phyloP scores from a whole-genome alignment of 2,888 invertebrate species.

The Hymenopus coronatus region DNA sequence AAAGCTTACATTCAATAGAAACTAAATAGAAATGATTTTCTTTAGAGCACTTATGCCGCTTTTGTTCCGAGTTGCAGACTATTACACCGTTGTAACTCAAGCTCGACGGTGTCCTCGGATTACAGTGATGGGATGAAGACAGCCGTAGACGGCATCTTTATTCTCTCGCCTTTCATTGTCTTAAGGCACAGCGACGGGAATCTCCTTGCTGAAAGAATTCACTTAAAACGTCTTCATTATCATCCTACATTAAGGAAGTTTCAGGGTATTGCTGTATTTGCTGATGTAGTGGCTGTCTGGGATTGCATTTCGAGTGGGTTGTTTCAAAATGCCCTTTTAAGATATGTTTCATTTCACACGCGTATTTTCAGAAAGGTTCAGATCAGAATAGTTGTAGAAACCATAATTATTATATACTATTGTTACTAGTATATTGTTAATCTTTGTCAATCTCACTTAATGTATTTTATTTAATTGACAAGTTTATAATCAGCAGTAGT shows the following conservation, averaged over 20 bases:
- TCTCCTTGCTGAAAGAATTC: not conserved
- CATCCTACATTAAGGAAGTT: not conserved
- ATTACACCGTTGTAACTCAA: not conserved
- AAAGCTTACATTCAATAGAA: no score
- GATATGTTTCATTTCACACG: no score
- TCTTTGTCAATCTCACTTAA: no score
- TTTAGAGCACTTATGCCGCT: not conserved
- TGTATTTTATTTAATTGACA: no score
- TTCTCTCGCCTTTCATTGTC: not conserved
- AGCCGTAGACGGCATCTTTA: not conserved
- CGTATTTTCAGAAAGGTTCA: no score
- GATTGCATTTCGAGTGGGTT: no score
- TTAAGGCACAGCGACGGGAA: not conserved
- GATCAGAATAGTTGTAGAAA: rapidly evolving
- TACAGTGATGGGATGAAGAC: not conserved
- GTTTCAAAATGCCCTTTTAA: no score
- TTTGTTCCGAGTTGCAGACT: not conserved
- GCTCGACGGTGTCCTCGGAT: not conserved
- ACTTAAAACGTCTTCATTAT: not conserved
- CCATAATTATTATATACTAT: no score
- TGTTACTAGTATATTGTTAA: no score
- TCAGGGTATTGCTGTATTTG: not conserved
- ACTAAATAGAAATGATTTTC: no score
- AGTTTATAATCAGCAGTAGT: no score
- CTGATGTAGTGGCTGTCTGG: not conserved